Conservation (phyloP, 2,113 vertebrate species). For the Lepidothrix coronata region DNA sequence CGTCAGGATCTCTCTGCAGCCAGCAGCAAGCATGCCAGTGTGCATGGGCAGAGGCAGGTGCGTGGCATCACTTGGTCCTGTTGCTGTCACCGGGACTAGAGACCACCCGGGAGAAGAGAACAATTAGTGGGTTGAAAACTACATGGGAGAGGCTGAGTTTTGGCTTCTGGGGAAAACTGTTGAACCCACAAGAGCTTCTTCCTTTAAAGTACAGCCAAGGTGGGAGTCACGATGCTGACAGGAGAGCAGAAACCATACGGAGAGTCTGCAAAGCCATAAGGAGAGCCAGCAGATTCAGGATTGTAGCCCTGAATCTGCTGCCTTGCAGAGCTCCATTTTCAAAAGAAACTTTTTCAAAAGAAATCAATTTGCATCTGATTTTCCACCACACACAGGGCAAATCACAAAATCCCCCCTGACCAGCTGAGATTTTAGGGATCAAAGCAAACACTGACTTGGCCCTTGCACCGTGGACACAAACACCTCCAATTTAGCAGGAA, state of each 20-base stretch:
- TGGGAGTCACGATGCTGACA: fast-evolving
- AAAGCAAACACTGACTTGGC: neutral
- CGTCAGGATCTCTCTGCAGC: neutral
- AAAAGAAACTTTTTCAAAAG: neutral
- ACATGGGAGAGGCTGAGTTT: neutral
- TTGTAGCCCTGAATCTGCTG: neutral
- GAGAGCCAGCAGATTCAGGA: neutral
- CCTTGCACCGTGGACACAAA: neutral
- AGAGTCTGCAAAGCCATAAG: neutral
- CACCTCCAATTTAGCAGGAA: neutral
- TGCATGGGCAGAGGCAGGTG: fast-evolving
- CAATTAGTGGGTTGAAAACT: neutral
- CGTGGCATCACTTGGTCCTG: fast-evolving
- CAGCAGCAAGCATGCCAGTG: fast-evolving
- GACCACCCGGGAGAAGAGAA: neutral
- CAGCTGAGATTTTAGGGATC: neutral
- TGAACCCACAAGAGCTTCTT: neutral
- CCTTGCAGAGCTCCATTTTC: neutral
- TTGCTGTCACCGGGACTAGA: neutral
- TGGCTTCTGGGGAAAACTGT: neutral
- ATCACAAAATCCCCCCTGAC: neutral
- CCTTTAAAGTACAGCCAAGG: neutral
- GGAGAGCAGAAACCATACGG: neutral
- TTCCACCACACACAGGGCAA: neutral
- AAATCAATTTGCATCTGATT: neutral